Percentiles rank a stretch among this genome's conserved stretches.
Evolutionary conservation across 2,888 invertebrate genomes (phyloP).

Genomic region (Euproctis similis): DNA sequence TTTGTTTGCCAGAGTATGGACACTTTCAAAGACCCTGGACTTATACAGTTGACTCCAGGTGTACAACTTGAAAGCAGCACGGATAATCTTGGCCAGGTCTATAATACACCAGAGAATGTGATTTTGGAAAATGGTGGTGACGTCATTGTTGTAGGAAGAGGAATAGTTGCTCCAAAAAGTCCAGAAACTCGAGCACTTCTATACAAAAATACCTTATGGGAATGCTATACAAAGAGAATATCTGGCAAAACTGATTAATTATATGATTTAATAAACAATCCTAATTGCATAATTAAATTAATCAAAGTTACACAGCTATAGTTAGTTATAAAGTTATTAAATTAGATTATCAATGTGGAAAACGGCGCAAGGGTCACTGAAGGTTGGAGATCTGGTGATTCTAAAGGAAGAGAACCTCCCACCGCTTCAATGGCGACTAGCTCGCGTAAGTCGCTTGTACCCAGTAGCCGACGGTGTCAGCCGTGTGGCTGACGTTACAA

Average conservation of each 20-base stretch:
- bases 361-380: too few relatives aligned
- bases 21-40: slow-evolving; percentile 80
- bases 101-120: slow-evolving; percentile 88
- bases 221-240: slow-evolving; percentile 55
- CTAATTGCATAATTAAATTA: too few relatives aligned
- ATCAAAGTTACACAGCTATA: too few relatives aligned
- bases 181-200: slow-evolving; percentile 79
- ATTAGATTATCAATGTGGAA: too few relatives aligned
- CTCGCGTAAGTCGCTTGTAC: too few relatives aligned
- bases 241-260: slow-evolving; percentile 32
- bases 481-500: too few relatives aligned
- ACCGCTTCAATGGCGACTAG: too few relatives aligned
- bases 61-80: slow-evolving; percentile 82
- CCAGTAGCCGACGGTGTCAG: too few relatives aligned
- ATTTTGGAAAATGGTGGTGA: slow-evolving; percentile 90
- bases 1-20: slow-evolving; percentile 90
- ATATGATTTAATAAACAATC: too few relatives aligned
- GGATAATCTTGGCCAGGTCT: slow-evolving; percentile 90
- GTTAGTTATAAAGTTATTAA: too few relatives aligned
- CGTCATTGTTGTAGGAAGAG: slow-evolving; percentile 95
- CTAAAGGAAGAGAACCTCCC: too few relatives aligned
- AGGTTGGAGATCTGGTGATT: too few relatives aligned
- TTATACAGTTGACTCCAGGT: slow-evolving; percentile 95
- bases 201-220: slow-evolving; percentile 85
- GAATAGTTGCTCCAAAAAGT: slow-evolving; percentile 83